These are phyloP conservation scores for Salmo trutta DNA, from an alignment of 2,797 vertebrate genomes.

Conservation along the genomic window DNA sequence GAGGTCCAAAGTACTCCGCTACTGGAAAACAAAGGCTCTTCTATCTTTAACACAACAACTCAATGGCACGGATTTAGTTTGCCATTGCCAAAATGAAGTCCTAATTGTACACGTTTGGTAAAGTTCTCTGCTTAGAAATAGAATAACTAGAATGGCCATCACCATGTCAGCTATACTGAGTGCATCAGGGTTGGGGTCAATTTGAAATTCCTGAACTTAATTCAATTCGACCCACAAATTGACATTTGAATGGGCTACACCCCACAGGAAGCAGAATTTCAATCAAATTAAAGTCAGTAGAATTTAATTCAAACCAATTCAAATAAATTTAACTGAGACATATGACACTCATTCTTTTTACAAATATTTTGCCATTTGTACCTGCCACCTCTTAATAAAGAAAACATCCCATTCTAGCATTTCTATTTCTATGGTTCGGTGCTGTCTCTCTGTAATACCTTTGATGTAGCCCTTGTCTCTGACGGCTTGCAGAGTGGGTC, in stretches of 20 bases:
- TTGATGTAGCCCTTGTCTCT: slow-evolving; percentile 98
- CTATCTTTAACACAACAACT: neutral
- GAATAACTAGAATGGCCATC: neutral
- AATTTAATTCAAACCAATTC: no score
- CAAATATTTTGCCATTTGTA: no score
- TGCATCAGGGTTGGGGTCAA: no score
- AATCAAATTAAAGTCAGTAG: no score
- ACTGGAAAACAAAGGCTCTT: neutral
- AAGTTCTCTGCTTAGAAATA: neutral
- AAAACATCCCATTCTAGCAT: no score
- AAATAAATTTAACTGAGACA: no score
- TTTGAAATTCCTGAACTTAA: no score
- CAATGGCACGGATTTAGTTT: neutral
- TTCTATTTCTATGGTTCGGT: neutral
- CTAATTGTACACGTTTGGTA: neutral
- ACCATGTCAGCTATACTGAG: neutral
- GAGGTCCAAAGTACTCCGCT: neutral
- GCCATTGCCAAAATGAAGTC: neutral
- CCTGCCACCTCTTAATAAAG: no score
- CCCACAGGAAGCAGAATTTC: no score
- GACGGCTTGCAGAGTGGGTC: slow-evolving; percentile 96
- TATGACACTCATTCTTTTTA: no score
- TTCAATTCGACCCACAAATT: no score
- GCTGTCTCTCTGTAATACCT: slow-evolving; percentile 75
- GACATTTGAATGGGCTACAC: no score